A percentile compares a stretch with the other conserved stretches of the same genome.
These are phyloP conservation scores for Polypedilum vanderplanki DNA, from an alignment of 1,140 invertebrate genomes.

Conservation along the genomic window DNA sequence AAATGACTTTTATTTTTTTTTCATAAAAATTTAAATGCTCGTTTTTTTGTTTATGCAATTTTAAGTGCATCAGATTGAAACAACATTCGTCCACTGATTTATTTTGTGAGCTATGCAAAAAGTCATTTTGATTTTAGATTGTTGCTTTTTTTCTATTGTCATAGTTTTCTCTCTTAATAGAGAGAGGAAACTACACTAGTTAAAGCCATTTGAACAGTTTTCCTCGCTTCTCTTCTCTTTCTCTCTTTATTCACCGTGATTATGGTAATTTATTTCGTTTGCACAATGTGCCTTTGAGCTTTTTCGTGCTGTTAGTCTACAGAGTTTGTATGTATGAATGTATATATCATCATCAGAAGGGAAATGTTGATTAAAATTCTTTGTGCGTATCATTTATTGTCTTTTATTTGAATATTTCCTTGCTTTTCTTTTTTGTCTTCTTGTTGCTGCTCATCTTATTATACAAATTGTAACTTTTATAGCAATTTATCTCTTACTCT, in stretches of 20 bases:
- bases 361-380: constrained; percentile 19
- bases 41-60: no score
- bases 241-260: background rate
- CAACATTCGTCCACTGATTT: no score
- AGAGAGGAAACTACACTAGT: background rate
- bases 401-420: background rate
- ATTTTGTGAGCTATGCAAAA: no score
- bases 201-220: background rate
- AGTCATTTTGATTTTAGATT: no score
- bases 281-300: background rate
- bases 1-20: no score
- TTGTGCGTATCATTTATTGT: background rate
- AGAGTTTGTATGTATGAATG: background rate
- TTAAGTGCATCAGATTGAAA: no score
- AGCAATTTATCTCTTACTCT: no score
- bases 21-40: no score
- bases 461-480: no score
- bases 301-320: no score
- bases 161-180: background rate
- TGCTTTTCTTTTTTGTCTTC: no score
- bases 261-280: constrained; percentile 19
- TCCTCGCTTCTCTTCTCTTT: background rate
- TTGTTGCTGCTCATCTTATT: background rate
- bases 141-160: background rate
- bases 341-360: constrained; percentile 5